Percentiles rank a stretch among this genome's conserved stretches.
Conservation (phyloP, 2,797 vertebrate genomes). For the Mormyrus proboscirostris region DNA sequence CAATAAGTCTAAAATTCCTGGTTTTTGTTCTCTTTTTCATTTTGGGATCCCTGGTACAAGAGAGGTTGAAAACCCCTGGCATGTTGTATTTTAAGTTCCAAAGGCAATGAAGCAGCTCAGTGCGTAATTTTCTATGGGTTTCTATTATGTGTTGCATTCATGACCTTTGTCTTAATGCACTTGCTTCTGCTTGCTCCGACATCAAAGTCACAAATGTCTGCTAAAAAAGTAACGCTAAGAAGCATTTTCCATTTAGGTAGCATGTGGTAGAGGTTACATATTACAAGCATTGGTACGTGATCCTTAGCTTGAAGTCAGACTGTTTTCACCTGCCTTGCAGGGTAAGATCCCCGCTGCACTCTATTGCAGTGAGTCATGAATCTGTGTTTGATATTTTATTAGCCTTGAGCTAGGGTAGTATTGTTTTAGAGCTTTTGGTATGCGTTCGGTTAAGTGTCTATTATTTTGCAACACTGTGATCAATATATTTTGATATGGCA, state of each 20-base stretch:
- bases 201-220: neutral
- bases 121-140: neutral
- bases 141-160: neutral
- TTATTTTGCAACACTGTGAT: neutral
- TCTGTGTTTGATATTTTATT: neutral
- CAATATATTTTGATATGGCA: neutral
- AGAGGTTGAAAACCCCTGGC: neutral
- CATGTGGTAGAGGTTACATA: neutral
- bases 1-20: neutral
- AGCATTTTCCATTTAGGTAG: constrained; percentile 3
- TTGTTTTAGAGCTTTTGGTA: neutral
- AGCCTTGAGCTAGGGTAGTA: neutral
- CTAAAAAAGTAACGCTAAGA: neutral
- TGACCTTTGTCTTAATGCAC: constrained; percentile 1
- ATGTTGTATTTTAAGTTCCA: neutral
- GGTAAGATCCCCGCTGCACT: neutral
- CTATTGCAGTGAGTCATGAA: neutral
- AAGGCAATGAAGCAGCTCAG: neutral
- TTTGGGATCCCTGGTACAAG: neutral
- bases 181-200: neutral
- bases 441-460: neutral
- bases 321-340: neutral
- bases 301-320: neutral
- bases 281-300: neutral
- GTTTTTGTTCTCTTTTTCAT: neutral